Conservation (phyloP, 1,140 invertebrate genomes). For the Drosophila bipectinata region DNA sequence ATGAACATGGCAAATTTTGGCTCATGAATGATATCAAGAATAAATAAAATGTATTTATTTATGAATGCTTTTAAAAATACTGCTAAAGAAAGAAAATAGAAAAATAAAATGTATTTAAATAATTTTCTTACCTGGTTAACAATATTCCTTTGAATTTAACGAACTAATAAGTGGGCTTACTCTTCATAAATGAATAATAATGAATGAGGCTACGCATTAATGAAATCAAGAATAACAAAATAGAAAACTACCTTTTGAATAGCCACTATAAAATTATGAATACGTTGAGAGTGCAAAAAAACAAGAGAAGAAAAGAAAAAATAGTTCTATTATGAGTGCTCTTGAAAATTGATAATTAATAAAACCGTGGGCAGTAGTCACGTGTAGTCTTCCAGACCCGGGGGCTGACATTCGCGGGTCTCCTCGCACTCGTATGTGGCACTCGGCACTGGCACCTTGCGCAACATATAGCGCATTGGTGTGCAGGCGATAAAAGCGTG, state of each 20-base stretch:
- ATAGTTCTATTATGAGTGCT: constrained; percentile 39
- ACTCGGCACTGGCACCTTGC: constrained; percentile 45
- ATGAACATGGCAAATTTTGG: not conserved
- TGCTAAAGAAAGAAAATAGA: too few relatives aligned
- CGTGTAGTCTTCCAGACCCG: constrained; percentile 59
- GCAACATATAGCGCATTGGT: constrained; percentile 34
- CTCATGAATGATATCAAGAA: not conserved
- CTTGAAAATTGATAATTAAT: constrained; percentile 75
- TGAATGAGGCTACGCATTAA: not conserved
- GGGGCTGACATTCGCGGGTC: constrained; percentile 32
- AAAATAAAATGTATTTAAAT: not conserved
- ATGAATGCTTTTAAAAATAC: too few relatives aligned
- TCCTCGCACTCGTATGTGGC: constrained; percentile 35
- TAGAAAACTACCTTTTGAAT: constrained; percentile 6
- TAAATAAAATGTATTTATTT: too few relatives aligned
- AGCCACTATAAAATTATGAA: constrained; percentile 8
- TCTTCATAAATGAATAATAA: not conserved
- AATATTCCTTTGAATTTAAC: not conserved
- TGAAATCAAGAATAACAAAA: constrained; percentile 7
- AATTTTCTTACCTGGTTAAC: not conserved
- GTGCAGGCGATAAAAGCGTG: constrained; percentile 59
- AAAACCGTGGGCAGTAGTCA: constrained; percentile 51
- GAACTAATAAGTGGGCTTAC: not conserved
- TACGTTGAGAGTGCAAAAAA: not conserved
- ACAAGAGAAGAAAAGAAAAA: constrained; percentile 9